Base-by-base conservation (phyloP, 2,797 vertebrate genomes). In the Gymnoscopelus microlampas region DNA sequence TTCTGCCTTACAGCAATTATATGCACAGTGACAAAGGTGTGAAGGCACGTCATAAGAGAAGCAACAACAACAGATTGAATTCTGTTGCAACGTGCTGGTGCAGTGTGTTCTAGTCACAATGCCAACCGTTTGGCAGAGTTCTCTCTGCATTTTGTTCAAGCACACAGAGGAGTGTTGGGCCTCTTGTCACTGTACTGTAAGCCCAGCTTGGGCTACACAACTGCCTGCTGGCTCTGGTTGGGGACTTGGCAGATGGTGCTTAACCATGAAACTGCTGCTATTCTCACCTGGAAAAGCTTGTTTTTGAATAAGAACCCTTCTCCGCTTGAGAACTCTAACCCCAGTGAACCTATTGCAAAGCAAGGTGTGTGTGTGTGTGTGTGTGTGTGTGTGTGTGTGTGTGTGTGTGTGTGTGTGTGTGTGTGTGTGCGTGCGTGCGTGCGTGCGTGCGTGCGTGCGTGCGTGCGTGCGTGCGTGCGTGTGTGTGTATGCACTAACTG, bases 131-230 rank as follows among this genome's bases (percentile, higher is more conserved):
- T 53, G 53, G 65, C 58, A 53, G 63, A 76, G 58, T 63, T 63
- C 62, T 72, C 68, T 63, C 62, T 72, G 73, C 77, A 49, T 62
- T 53, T 58, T 68, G 64, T 60, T 68, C 48, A 65, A 70, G 63
- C 74, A 60, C 4, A 1, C 6, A 49, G 65, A 56, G 66, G 62
- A 39, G 24, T 53, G 60, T 66, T 68, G 59, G 74, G 62, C 77
- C 60, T 82, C 74, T 74, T 32, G 56, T 69, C 73, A 75, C 68
- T 66, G 9, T 71, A 79, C 77, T 73, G n/a, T 74, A 74, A 72
- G 55, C 65, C 75, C 63, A 56, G 32, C 49, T 66, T 65, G 77
- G 53, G 51, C 58, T 66, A 70, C 73, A 79, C 71, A 7, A 54
- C 69, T 19, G 50, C 44, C 11, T 5, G 54, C 70, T 39, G 61